These are phyloP conservation scores for Anolis sagrei DNA, from an alignment of 2,113 vertebrate genomes.

Conservation along the genomic window DNA sequence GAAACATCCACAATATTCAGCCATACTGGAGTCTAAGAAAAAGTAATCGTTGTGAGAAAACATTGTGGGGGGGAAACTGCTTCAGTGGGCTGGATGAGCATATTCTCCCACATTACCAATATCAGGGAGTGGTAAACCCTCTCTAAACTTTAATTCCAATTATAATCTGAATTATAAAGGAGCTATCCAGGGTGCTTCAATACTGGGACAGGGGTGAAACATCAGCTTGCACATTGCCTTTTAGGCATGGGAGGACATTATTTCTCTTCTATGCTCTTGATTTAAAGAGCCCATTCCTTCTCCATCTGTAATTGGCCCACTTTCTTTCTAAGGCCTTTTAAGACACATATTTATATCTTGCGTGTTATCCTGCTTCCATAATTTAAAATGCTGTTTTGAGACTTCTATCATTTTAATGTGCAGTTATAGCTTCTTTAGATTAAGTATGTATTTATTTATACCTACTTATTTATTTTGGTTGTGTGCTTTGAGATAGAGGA, in stretches of 20 bases:
- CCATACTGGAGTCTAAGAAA: background rate
- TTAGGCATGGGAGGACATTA: too few relatives aligned
- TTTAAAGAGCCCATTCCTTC: background rate
- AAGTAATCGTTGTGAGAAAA: background rate
- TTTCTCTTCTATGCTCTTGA: background rate
- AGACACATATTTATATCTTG: background rate
- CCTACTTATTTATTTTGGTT: background rate
- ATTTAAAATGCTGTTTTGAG: background rate
- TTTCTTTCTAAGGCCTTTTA: too few relatives aligned
- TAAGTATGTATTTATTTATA: background rate
- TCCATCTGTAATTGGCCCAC: too few relatives aligned
- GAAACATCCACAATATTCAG: background rate
- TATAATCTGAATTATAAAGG: too few relatives aligned
- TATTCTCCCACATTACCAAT: too few relatives aligned
- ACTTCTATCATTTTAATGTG: background rate
- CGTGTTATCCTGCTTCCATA: background rate
- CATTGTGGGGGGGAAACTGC: background rate
- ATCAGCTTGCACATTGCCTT: background rate
- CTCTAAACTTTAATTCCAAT: too few relatives aligned
- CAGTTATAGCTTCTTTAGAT: background rate
- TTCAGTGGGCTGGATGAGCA: background rate
- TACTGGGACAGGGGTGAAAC: too few relatives aligned
- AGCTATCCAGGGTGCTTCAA: too few relatives aligned
- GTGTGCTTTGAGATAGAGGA: too few relatives aligned
- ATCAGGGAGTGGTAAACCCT: too few relatives aligned